Evolutionary conservation across 2,888 invertebrate species (phyloP), one percentile per base, ranked within the genome.

Genomic region (Operophtera brumata): DNA sequence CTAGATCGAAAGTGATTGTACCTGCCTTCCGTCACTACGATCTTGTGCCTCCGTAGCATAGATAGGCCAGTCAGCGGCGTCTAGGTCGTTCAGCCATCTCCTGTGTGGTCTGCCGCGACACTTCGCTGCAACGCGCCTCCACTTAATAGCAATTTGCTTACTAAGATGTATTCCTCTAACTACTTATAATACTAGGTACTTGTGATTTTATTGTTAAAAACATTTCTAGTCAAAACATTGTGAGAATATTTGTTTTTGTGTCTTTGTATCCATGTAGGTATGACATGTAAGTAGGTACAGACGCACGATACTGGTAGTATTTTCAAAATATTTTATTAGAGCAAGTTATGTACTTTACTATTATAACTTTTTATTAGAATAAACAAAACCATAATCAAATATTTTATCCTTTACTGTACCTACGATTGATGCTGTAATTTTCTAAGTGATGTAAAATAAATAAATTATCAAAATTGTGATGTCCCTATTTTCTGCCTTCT

Each of bases 181-280:
- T 36, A 13, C 30, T 30, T 7, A 7, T 11, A 34, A n/a, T n/a
- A 12, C 5, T n/a, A 34, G 11, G n/a, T 45, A 46, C 35, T 36
- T 51, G 47, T 44, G 44, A 44, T 44, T 45, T 44, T 14, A 53
- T 34, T 47, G 39, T 39, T 51, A 43, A 26, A 39, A 48, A 52
- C 48, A 28, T 42, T 53, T 57, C 57, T 57, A 57, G 57, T 57
- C 57, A 57, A 12, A 36, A 45, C 20, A 36, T n/a, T 57, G 45
- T 52, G 48, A 46, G 45, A 48, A 12, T 52, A 40, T 44, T 37
- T 35, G 0, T 41, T 57, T 50, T 51, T 43, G 14, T 37, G 20
- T 47, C 10, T 10, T 46, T 39, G 36, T 47, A 46, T 26, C 45
- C 28, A 13, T 10, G 3, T 30, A 12, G 6, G 6, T 36, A 30